These are phyloP conservation scores for Lithobates sylvaticus DNA, from an alignment of 2,797 vertebrate species.

Conservation along the genomic window DNA sequence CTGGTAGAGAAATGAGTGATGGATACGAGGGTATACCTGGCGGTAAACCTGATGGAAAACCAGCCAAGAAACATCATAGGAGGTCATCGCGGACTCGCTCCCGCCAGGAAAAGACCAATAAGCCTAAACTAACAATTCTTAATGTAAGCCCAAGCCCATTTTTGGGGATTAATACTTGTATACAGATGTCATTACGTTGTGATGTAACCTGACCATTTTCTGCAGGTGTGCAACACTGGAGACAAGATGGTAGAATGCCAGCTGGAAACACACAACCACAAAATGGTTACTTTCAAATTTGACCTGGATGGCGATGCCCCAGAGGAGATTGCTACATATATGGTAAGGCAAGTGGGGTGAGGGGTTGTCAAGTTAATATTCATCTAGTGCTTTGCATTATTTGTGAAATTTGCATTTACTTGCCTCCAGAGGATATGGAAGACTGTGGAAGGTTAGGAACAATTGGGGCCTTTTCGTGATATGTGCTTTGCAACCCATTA, in stretches of 20 bases:
- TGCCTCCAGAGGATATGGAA: neutral
- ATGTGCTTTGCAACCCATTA: neutral
- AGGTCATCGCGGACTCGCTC: constrained; percentile 89
- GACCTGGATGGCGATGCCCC: constrained; percentile 96
- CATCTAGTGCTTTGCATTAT: neutral
- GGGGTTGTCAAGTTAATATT: neutral
- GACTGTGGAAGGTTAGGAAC: neutral
- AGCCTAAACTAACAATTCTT: constrained; percentile 92
- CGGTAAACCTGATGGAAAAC: constrained; percentile 84
- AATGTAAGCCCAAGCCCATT: constrained; percentile 81
- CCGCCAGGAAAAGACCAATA: constrained; percentile 88
- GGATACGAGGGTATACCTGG: constrained; percentile 85
- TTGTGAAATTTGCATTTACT: neutral
- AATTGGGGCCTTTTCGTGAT: too few relatives aligned
- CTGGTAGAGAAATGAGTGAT: constrained; percentile 94
- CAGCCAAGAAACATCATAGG: constrained; percentile 88
- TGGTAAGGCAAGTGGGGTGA: constrained; percentile 78
- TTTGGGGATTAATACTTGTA: too few relatives aligned
- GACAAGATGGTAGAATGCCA: constrained; percentile 99
- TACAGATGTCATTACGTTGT: constrained; percentile 14
- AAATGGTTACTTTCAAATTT: constrained; percentile 99
- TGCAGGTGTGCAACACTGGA: constrained; percentile 93
- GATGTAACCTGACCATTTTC: constrained; percentile 37
- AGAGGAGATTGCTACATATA: constrained; percentile 97
- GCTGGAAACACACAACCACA: constrained; percentile 97